Conservation (phyloP, 53 echinoderm and acorn worm species). For the Temnopleurus reevesii region DNA sequence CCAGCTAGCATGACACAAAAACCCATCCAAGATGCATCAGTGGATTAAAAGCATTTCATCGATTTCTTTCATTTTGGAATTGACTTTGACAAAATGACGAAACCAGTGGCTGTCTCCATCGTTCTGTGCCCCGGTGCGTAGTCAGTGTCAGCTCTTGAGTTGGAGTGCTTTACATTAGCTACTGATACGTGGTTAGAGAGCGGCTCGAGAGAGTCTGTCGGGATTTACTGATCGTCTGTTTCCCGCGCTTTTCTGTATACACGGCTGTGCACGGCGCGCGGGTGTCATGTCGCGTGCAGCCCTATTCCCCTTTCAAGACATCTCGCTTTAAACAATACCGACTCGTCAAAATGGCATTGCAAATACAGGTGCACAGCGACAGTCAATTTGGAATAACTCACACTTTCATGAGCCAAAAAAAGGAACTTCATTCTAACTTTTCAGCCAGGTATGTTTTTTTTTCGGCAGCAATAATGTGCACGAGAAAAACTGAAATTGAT, state of each 20-base stretch:
- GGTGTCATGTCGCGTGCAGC: slow-evolving; percentile 49
- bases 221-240: slow-evolving; percentile 33
- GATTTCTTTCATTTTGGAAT: slow-evolving; percentile 62
- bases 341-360: slow-evolving; percentile 50
- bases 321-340: slow-evolving; percentile 52
- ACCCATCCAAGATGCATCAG: slow-evolving; percentile 51
- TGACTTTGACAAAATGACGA: slow-evolving; percentile 60
- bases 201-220: slow-evolving; percentile 17
- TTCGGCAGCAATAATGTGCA: too few relatives aligned
- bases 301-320: slow-evolving; percentile 42
- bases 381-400: slow-evolving; percentile 23
- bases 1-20: slow-evolving; percentile 41
- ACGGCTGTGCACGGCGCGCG: slow-evolving; percentile 47
- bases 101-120: slow-evolving; percentile 53
- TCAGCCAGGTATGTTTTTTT: background rate
- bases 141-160: slow-evolving; percentile 52
- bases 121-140: slow-evolving; percentile 16
- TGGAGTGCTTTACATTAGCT: slow-evolving; percentile 55
- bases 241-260: slow-evolving; percentile 41
- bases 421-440: slow-evolving; percentile 14
- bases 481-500: too few relatives aligned
- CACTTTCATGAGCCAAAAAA: slow-evolving; percentile 32
- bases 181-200: slow-evolving; percentile 57
- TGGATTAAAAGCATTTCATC: slow-evolving; percentile 62
- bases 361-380: slow-evolving; percentile 44